Base-by-base conservation (phyloP, 2,797 vertebrate genomes). In the Sparidentex hasta region DNA sequence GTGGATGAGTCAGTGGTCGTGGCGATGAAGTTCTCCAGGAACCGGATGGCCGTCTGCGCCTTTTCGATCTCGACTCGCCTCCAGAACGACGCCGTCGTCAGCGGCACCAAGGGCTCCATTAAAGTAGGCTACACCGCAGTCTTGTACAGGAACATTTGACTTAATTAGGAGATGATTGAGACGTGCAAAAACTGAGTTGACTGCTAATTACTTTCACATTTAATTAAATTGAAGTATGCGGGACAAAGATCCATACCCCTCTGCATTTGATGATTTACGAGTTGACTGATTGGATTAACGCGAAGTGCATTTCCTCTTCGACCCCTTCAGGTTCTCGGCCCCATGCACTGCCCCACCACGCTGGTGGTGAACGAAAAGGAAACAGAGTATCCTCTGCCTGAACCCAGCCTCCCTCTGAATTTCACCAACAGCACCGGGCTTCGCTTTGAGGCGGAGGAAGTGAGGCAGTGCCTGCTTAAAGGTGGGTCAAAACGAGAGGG, bases 381-480 rank as follows among this genome's bases (percentile, higher is more conserved):
- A 25, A 90, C 38, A 0, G 78, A 91, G 82, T 88, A 89, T 56
- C 88, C 91, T 50, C 82, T 93, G 29, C 92, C 93, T 66, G 86
- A 93, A 51, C 83, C 88, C 1, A 44, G 86, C 4, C 83, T 93
- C 41, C 88, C 85, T 18, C 90, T 93, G 65, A 93, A 95, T 83
- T 96, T 93, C 84, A 50, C 69, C 4, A 93, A 95, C 11, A 93
- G 94, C 76, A 81, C 92, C 0, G 94, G 95, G 73, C 81, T 97
- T 83, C 69, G 71, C 51, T 96, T 94, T 1, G 95, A 96, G 71
- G 95, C 96, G 0, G 91, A 94, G 48, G 96, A 96, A 23, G 94
- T 96, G 41, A 92, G 93, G 0, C 94, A 94, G 56, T 96, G 96
- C 54, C 88, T 96, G 44, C 90, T 89, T 33, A 89, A 92, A 85